These are phyloP conservation scores for Frankliniella fusca DNA, from an alignment of 2,888 invertebrate genomes.

Conservation along the genomic window DNA sequence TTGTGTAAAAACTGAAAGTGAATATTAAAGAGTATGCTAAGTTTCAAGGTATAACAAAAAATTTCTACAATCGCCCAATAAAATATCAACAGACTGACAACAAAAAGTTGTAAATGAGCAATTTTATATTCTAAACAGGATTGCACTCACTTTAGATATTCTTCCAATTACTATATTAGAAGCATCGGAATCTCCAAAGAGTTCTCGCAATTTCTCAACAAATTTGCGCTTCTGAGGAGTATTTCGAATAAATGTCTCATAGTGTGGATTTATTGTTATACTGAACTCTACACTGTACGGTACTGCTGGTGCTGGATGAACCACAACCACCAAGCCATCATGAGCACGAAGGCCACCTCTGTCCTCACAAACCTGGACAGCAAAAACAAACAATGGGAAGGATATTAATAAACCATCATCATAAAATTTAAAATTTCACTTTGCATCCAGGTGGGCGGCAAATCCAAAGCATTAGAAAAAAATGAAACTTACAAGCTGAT, in stretches of 20 bases:
- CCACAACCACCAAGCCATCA: slow-evolving; percentile 74
- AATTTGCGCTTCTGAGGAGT: slow-evolving; percentile 72
- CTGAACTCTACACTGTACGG: slow-evolving; percentile 74
- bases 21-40: not conserved
- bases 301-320: slow-evolving; percentile 59
- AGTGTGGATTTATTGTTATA: slow-evolving; percentile 66
- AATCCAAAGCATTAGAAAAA: not conserved
- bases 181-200: slow-evolving; percentile 73
- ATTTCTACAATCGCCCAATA: no score
- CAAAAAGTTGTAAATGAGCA: not conserved
- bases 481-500: slow-evolving; percentile 58
- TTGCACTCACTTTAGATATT: slow-evolving; percentile 46
- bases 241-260: slow-evolving; percentile 64
- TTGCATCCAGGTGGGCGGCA: not conserved
- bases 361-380: slow-evolving; percentile 62
- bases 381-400: no score
- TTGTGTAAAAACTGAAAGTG: not conserved
- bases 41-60: no score
- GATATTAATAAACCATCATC: slow-evolving; percentile 28
- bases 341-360: slow-evolving; percentile 68
- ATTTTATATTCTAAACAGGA: not conserved
- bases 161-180: slow-evolving; percentile 69
- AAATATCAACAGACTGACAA: no score
- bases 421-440: not conserved
- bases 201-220: slow-evolving; percentile 69